These are phyloP conservation scores for Unio delphinus DNA, from an alignment of 2,888 invertebrate genomes.

Conservation along the genomic window DNA sequence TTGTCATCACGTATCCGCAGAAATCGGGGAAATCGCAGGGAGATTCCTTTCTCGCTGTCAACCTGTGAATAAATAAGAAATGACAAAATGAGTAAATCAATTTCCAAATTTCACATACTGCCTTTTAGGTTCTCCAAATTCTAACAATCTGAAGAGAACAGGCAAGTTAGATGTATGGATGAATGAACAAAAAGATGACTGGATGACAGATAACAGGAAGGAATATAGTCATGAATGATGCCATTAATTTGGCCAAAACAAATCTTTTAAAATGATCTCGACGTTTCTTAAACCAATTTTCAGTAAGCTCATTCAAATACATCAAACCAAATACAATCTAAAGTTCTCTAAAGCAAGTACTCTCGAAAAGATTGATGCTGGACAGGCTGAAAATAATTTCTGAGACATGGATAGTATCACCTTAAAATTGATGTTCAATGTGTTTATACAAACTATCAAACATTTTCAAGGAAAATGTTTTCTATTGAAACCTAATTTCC, in stretches of 20 bases:
- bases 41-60: conserved; percentile 92
- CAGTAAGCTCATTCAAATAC: background rate
- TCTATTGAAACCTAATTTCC: too few relatives aligned
- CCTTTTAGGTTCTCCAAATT: background rate
- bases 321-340: background rate
- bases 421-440: too few relatives aligned
- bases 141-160: background rate
- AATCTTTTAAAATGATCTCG: background rate
- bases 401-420: too few relatives aligned
- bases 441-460: too few relatives aligned
- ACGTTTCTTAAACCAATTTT: background rate
- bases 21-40: conserved; percentile 94
- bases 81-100: background rate
- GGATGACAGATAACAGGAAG: too few relatives aligned
- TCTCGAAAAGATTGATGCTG: too few relatives aligned
- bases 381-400: too few relatives aligned
- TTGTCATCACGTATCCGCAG: conserved; percentile 93
- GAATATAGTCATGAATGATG: too few relatives aligned
- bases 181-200: background rate
- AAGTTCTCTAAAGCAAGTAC: too few relatives aligned
- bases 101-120: background rate
- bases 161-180: background rate
- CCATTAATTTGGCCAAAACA: background rate
- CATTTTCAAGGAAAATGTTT: too few relatives aligned
- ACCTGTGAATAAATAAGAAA: conserved; percentile 73